A percentile compares a stretch with the other conserved stretches of the same genome.
Conservation (phyloP, 2,113 vertebrate species). For the Trogon melanurus region DNA sequence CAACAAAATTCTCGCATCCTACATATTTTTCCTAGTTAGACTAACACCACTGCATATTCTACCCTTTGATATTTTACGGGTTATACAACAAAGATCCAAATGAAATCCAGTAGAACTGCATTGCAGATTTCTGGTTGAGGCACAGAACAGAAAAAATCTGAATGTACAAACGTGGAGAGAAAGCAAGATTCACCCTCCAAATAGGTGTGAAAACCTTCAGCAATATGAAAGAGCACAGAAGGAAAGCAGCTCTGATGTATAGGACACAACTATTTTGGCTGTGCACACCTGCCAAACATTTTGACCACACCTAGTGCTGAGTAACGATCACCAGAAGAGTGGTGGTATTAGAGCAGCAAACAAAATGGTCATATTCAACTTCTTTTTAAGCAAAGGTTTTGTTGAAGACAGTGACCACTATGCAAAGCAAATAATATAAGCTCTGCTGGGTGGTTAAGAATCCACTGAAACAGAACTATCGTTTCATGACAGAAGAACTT, state of each 20-base stretch:
- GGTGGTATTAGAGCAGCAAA: neutral
- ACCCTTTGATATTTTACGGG: neutral
- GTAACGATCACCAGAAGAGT: neutral
- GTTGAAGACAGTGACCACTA: neutral
- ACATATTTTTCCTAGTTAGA: neutral
- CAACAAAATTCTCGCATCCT: neutral
- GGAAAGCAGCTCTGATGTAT: neutral
- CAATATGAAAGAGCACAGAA: neutral
- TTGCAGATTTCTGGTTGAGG: neutral
- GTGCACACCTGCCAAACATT: neutral
- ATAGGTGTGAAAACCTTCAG: fast-evolving
- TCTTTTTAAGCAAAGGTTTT: neutral
- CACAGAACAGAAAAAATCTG: neutral
- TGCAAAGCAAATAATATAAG: neutral
- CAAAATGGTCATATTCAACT: neutral
- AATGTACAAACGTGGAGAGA: neutral
- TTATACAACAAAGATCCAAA: neutral
- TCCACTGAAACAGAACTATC: neutral
- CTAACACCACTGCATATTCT: neutral
- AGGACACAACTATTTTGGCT: neutral
- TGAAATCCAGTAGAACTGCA: neutral
- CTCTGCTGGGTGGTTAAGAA: neutral
- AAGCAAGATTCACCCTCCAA: neutral
- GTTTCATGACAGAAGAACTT: neutral
- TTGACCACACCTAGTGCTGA: neutral